These are phyloP conservation scores for Gnathonemus longibarbis DNA, from an alignment of 2,113 vertebrate species.

Conservation along the genomic window DNA sequence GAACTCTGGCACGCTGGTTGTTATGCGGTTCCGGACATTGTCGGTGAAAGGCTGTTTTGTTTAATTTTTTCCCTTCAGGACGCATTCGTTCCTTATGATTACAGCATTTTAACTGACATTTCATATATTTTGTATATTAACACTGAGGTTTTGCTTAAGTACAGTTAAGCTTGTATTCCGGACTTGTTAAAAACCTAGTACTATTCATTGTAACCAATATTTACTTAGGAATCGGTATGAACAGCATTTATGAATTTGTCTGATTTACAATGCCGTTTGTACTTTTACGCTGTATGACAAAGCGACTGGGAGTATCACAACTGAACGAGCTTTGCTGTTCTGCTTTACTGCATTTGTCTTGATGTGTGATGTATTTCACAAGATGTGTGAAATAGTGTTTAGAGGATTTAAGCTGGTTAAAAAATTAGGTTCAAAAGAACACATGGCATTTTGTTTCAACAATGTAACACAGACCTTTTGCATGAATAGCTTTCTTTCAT, in stretches of 20 bases:
- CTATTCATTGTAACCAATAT: neutral
- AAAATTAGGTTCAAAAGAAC: neutral
- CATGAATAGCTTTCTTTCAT: constrained; percentile 2
- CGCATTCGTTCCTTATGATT: neutral
- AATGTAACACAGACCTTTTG: neutral
- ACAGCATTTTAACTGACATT: neutral
- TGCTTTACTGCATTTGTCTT: neutral
- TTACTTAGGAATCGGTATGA: neutral
- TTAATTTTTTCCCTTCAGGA: neutral
- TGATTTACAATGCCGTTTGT: neutral
- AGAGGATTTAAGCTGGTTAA: neutral
- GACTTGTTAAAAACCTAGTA: neutral
- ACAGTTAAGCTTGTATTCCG: neutral
- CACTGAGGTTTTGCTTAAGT: neutral
- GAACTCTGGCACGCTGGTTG: neutral
- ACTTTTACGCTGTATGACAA: neutral
- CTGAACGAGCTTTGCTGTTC: neutral
- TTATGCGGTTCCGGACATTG: neutral
- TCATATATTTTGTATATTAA: neutral
- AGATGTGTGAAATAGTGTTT: neutral
- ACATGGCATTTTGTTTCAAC: neutral
- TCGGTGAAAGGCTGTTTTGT: neutral
- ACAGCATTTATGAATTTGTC: neutral
- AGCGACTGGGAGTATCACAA: neutral
- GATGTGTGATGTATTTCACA: too few species aligned